Conservation (phyloP, 2,888 invertebrate genomes). For the Luperina testacea region DNA sequence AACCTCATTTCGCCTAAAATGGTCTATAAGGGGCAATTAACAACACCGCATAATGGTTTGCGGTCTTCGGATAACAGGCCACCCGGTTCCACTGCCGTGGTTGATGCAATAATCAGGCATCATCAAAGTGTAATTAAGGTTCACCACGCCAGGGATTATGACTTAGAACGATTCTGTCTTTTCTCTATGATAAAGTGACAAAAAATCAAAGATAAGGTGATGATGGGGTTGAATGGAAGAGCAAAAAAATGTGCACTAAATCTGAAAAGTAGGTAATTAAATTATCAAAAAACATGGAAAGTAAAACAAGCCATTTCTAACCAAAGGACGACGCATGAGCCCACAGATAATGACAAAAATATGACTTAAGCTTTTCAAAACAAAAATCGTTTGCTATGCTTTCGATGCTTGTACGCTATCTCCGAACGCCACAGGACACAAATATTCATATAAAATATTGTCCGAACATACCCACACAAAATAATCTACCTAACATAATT, state of each 20-base stretch:
- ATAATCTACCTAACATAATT: conserved; percentile 65
- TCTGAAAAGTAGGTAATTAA: not conserved
- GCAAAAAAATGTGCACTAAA: not conserved
- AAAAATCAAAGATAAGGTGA: too few species aligned
- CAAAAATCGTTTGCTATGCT: conserved; percentile 33
- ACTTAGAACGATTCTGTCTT: not conserved
- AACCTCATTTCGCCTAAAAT: conserved; percentile 39
- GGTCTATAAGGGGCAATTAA: conserved; percentile 17
- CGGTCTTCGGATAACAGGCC: conserved; percentile 32
- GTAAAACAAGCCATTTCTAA: not conserved
- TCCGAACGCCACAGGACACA: conserved; percentile 53
- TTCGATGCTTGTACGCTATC: conserved; percentile 47
- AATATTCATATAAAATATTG: conserved; percentile 62
- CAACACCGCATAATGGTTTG: conserved; percentile 25
- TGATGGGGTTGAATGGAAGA: not conserved
- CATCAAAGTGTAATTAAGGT: conserved; percentile 21
- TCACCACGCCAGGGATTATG: conserved; percentile 1
- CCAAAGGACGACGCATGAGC: not conserved
- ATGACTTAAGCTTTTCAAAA: conserved; percentile 20
- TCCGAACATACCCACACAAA: conserved; percentile 62
- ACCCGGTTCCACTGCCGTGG: conserved; percentile 27
- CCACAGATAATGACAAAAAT: conserved; percentile 5
- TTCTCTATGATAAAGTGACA: conserved; percentile 2
- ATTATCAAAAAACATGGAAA: not conserved
- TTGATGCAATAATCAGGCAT: conserved; percentile 30